Base-by-base conservation (phyloP, 2,113 vertebrate genomes). In the Glaucidium brasilianum region DNA sequence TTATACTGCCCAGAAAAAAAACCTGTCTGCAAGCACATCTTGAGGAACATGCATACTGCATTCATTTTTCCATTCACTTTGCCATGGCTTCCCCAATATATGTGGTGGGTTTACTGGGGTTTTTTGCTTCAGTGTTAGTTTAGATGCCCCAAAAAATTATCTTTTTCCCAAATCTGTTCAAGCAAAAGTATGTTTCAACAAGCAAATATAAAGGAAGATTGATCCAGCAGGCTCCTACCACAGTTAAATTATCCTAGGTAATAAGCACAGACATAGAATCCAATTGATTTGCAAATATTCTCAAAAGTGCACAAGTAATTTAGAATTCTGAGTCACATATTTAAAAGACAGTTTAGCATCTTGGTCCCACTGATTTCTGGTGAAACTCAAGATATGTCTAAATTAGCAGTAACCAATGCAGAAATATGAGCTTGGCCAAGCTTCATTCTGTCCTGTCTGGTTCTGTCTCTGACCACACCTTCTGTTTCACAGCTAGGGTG, bases 21-120 rank as follows among this genome's bases (percentile, higher is more conserved):
- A 39, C 5, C 12, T 25, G 15, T 22, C 64, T 77, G 14, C 45
- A 75, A 85, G 9, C 34, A 34, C 19, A 39, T 58, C 10, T 64
- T 41, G 84, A 68, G n/a, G 47, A 23, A 63, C 34, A 41, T 84
- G 20, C 10, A 32, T n/a, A 30, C 12, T 18, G 12, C 11, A 34
- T 41, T 68, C 21, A 21, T 45, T 72, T 68, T 92, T 43, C 34
- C 2, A n/a, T 73, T 67, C 5, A 67, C 18, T 84, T 80, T 75
- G 68, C 47, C 35, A 25, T 35, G 8, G 50, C 29, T 60, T 63
- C 8, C 41, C 15, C 37, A 59, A 27, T 37, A 79, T 67, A 21
- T n/a, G 5, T 34, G 5, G 15, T 32, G 17, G 5, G 10, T n/a
- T 58, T 15, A 12, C 5, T 3, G 5, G 8, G 7, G 45, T 32